Base-by-base conservation (phyloP, 2,113 vertebrate species). In the Aptenodytes forsteri region DNA sequence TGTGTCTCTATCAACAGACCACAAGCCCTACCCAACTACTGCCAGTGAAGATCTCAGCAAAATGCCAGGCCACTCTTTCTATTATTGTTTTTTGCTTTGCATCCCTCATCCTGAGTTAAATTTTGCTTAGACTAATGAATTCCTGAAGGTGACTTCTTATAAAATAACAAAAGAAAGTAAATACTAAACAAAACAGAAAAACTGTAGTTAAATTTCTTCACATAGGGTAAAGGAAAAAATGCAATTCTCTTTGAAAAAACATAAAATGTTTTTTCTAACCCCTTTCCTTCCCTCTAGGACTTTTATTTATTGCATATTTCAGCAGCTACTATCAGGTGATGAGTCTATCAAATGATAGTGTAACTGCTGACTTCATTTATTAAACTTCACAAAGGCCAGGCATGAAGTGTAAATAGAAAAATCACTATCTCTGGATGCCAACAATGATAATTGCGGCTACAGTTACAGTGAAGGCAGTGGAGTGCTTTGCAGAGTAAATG, bases 281-380 rank as follows among this genome's bases (percentile, higher is more conserved):
- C n/a, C 38, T 88, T 90, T 82, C 42, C 36, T 82, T 89, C 32
- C 27, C 40, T 69, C 77, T 85, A 84, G 71, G 59, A 83, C 52
- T 21, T 87, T 92, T 93, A 94, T 91, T 91, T 94, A 95, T 92
- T 94, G 92, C 56, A 79, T 93, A 96, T 93, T 97, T 97, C 84
- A 91, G 40, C 80, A 80, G 38, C 46, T 73, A n/a, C 70, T 78
- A 56, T 72, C 8, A 0, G 81, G 75, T 92, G 90, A 95, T 88
- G 90, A 96, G 91, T 94, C 83, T 96, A 88, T 96, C 95, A 97
- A 96, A 96, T 73, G 82, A 94, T 94, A 97, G 95, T 96, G 81
- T 77, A 96, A 91, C 76, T 78, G 81, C 87, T 91, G 93, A 94
- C 91, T 97, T 95, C 73, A 96, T 97, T 97, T 97, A 97, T 96